Evolutionary conservation across 2,113 vertebrate genomes (phyloP), one percentile per base, ranked within the genome.

Genomic region (Anguilla japonica): DNA sequence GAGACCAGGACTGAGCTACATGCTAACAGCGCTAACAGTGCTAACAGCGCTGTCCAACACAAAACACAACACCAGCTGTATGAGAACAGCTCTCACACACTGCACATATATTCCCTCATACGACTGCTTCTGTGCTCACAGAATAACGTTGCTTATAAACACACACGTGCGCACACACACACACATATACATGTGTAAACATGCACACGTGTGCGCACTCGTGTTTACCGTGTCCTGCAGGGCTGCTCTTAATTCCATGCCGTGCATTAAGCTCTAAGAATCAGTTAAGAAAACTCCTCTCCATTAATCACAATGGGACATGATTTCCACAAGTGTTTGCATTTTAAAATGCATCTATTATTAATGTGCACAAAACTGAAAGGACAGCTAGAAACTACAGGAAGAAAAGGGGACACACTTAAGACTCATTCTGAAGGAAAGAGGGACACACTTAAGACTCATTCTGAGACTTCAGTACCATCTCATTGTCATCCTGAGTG

Each of bases 261-360:
- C 75, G 34, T 26, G 84, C 84, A 80, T 81, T 43, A 40, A 81
- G 56, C 53, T 34, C 50, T 9, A 26, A 60, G 15, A 15, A 60
- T 46, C 43, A 8, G 43, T 46, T 46, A 46, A 46, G 43, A 57
- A 60, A 60, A 16, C 43, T 46, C 43, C 85, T 75, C n/a, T 84
- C 41, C 56, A 85, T 90, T 82, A 91, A 92, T 91, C 88, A 92
- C 85, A 81, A 81, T 81, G 41, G 41, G 41, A 81, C 79, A 39
- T 16, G 5, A 81, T 41, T 41, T 89, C 91, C 83, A 83, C 93
- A 90, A 92, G 85, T 92, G 92, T 92, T 93, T 93, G 92, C 91
- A 94, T 94, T 87, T 93, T 93, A 92, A 95, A 93, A 93, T 89
- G 90, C 89, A 94, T 93, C 90, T 93, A 92, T 95, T 94, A 95